These are phyloP conservation scores for Chaenogobius annularis DNA, from an alignment of 2,113 vertebrate genomes.

Conservation along the genomic window DNA sequence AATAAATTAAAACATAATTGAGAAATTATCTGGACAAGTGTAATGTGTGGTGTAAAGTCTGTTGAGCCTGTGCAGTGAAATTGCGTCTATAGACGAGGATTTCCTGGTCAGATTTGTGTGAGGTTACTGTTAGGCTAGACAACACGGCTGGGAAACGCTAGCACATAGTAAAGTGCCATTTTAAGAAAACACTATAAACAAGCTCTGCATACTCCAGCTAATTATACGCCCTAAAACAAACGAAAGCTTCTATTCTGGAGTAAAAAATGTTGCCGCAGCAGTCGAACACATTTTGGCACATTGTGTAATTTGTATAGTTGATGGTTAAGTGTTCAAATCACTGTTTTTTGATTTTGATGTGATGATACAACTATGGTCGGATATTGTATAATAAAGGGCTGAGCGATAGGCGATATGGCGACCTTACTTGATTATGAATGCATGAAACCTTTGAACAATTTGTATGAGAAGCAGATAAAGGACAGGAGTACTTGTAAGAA, in stretches of 20 bases:
- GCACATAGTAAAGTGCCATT: background rate
- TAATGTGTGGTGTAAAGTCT: background rate
- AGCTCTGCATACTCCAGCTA: constrained; percentile 21
- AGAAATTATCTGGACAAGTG: background rate
- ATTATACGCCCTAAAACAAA: constrained; percentile 9
- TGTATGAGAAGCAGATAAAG: background rate
- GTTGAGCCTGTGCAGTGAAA: constrained; percentile 9
- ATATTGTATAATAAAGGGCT: background rate
- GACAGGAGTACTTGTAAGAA: background rate
- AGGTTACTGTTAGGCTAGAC: constrained; percentile 11
- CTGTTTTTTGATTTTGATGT: background rate
- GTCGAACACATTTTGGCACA: background rate
- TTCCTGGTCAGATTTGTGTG: constrained; percentile 45
- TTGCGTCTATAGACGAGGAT: constrained; percentile 38
- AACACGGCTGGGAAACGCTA: background rate
- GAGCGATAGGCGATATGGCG: too few species aligned
- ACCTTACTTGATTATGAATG: too few species aligned
- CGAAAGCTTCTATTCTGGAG: background rate
- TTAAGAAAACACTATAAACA: constrained; percentile 11
- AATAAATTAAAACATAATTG: too few species aligned
- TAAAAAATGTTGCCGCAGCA: background rate
- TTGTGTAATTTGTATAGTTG: background rate
- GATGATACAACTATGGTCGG: background rate
- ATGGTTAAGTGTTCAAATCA: background rate
- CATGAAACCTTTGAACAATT: too few species aligned